phyloP scores from a whole-genome alignment of 2,888 invertebrate genomes.

The Drosophila emarginata region DNA sequence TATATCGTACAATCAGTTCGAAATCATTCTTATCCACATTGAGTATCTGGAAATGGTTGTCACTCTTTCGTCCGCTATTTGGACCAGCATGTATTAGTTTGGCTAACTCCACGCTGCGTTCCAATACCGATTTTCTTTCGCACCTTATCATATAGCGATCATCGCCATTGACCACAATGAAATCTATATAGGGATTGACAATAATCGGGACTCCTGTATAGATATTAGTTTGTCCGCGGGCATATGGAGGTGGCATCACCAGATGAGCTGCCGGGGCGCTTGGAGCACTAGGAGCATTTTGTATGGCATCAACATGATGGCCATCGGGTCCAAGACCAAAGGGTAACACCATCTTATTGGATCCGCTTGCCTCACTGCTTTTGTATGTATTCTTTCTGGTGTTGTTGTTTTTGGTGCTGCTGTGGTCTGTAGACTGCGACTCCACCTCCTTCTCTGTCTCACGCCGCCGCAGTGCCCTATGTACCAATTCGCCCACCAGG shows the following conservation, averaged over 20 bases:
- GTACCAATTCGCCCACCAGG: slow-evolving; percentile 59
- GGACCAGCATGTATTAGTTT: slow-evolving; percentile 81
- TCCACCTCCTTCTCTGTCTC: slow-evolving; percentile 15
- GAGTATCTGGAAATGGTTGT: slow-evolving; percentile 81
- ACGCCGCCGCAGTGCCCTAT: slow-evolving; percentile 44
- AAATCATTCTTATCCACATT: slow-evolving; percentile 82
- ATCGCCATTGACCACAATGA: slow-evolving; percentile 82
- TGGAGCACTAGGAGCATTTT: slow-evolving; percentile 68
- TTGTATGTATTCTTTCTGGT: slow-evolving; percentile 3
- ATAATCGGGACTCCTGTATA: slow-evolving; percentile 79
- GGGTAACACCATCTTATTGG: slow-evolving; percentile 79
- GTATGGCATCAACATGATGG: slow-evolving; percentile 74
- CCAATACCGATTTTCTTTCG: slow-evolving; percentile 80
- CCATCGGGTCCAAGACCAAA: slow-evolving; percentile 81
- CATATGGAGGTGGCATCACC: slow-evolving; percentile 49
- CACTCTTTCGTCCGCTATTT: slow-evolving; percentile 81
- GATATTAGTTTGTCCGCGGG: slow-evolving; percentile 73
- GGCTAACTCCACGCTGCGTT: slow-evolving; percentile 81
- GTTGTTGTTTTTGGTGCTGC: slow-evolving; percentile 3
- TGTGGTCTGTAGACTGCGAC: background rate
- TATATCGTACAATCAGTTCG: slow-evolving; percentile 81
- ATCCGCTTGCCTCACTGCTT: background rate
- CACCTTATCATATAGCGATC: slow-evolving; percentile 82
- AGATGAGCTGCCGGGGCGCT: slow-evolving; percentile 80
- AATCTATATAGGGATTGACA: slow-evolving; percentile 81